These are phyloP conservation scores for Papilio protenor DNA, from an alignment of 2,888 invertebrate species.

Conservation along the genomic window DNA sequence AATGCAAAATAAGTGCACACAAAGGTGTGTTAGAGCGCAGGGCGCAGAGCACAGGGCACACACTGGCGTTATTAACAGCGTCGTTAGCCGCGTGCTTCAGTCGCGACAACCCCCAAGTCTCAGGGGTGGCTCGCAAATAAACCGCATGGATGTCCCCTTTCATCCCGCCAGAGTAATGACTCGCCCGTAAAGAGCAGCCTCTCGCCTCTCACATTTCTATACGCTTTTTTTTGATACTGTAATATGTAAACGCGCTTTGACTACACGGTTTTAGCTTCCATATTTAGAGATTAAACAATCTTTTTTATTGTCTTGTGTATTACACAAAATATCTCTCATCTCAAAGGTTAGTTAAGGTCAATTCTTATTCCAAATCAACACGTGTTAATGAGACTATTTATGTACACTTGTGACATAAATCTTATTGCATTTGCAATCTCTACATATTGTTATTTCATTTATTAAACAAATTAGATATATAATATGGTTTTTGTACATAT, in stretches of 20 bases:
- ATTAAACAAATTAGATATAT: too few relatives aligned
- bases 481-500: too few relatives aligned
- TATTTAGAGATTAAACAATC: not conserved
- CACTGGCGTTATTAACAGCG: slow-evolving; percentile 34
- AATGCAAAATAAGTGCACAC: slow-evolving; percentile 2
- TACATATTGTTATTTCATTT: too few relatives aligned
- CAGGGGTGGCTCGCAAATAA: slow-evolving; percentile 44
- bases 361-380: too few relatives aligned
- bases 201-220: slow-evolving; percentile 17
- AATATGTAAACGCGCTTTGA: slow-evolving; percentile 18
- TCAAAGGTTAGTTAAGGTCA: not conserved
- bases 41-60: slow-evolving; percentile 12
- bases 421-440: too few relatives aligned
- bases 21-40: not conserved
- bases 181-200: slow-evolving; percentile 28
- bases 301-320: not conserved
- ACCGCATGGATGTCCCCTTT: slow-evolving; percentile 44
- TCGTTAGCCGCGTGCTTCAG: slow-evolving; percentile 50
- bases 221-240: slow-evolving; percentile 33
- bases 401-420: too few relatives aligned
- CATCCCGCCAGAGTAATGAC: slow-evolving; percentile 44
- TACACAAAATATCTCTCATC: not conserved
- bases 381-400: too few relatives aligned
- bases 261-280: not conserved
- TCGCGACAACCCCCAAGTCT: slow-evolving; percentile 48